These are phyloP conservation scores for Phthorimaea operculella DNA, from an alignment of 1,140 invertebrate genomes.

Conservation along the genomic window DNA sequence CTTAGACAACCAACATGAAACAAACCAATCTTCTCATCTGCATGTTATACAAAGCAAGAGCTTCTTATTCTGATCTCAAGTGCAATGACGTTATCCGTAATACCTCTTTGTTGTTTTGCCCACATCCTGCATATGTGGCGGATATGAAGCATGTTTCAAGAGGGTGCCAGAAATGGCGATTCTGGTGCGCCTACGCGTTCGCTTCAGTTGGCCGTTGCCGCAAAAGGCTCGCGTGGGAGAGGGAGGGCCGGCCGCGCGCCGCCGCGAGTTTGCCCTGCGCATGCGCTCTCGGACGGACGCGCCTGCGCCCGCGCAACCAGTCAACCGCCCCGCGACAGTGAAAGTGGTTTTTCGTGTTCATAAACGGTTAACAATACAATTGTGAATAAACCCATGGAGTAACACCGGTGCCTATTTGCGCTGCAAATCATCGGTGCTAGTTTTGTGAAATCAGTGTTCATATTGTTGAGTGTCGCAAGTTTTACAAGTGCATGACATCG, in stretches of 20 bases:
- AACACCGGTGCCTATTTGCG: slow-evolving; percentile 7
- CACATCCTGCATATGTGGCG: neutral
- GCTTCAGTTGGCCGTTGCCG: slow-evolving; percentile 33
- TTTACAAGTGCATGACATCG: slow-evolving; percentile 9
- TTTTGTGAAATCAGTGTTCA: neutral
- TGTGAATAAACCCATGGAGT: slow-evolving; percentile 9
- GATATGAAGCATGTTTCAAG: slow-evolving; percentile 12
- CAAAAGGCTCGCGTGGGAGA: slow-evolving; percentile 39
- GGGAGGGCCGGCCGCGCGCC: slow-evolving; percentile 20
- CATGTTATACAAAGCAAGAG: no score
- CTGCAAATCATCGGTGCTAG: slow-evolving; percentile 4
- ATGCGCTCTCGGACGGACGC: slow-evolving; percentile 28
- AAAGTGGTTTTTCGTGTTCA: slow-evolving; percentile 18
- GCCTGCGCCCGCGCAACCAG: slow-evolving; percentile 13
- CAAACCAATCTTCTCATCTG: no score
- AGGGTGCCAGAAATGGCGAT: slow-evolving; percentile 52
- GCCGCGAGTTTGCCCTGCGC: slow-evolving; percentile 51
- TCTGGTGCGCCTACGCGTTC: slow-evolving; percentile 47
- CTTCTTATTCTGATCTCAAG: neutral
- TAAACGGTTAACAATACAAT: slow-evolving; percentile 15
- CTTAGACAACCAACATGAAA: no score
- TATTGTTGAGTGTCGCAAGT: slow-evolving; percentile 17
- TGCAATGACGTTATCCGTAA: slow-evolving; percentile 6
- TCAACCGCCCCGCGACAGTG: neutral
- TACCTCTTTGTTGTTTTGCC: slow-evolving; percentile 9